Conservation (phyloP, 2,888 invertebrate genomes). For the Paralinhomoeus sp. region DNA sequence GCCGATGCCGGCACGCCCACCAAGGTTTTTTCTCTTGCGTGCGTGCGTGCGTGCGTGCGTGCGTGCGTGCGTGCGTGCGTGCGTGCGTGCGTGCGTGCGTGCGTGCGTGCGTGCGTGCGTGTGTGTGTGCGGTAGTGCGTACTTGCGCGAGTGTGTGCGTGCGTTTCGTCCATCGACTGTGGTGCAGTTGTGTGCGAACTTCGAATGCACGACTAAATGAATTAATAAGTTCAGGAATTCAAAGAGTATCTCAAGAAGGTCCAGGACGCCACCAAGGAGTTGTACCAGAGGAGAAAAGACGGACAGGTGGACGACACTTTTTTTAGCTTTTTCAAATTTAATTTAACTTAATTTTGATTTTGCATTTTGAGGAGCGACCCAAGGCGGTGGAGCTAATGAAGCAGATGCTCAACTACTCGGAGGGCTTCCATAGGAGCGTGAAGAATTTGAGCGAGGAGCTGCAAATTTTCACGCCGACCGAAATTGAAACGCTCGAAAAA, state of each 20-base stretch:
- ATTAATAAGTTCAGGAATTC: conserved; percentile 11
- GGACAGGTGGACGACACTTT: conserved; percentile 10
- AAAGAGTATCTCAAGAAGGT: conserved; percentile 13
- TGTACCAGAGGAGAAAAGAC: conserved; percentile 10
- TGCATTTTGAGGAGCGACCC: conserved; percentile 44
- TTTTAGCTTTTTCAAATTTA: neutral
- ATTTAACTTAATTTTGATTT: neutral
- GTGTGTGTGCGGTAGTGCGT: too few relatives aligned
- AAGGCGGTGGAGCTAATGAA: conserved; percentile 58
- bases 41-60: too few relatives aligned
- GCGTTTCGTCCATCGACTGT: too few relatives aligned
- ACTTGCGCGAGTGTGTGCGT: too few relatives aligned
- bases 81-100: too few relatives aligned
- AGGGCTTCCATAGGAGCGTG: conserved; percentile 50
- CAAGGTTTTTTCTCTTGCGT: too few relatives aligned
- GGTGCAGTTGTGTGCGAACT: too few relatives aligned
- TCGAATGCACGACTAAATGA: too few relatives aligned
- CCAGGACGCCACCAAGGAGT: conserved; percentile 12
- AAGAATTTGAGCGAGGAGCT: conserved; percentile 39
- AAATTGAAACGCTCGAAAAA: conserved; percentile 56
- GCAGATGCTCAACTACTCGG: conserved; percentile 56
- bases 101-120: too few relatives aligned
- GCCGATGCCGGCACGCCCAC: conserved; percentile 53
- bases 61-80: too few relatives aligned
- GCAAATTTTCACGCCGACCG: conserved; percentile 62